phyloP scores from a whole-genome alignment of 2,888 invertebrate species.

The Thecocarcelia acutangulata region DNA sequence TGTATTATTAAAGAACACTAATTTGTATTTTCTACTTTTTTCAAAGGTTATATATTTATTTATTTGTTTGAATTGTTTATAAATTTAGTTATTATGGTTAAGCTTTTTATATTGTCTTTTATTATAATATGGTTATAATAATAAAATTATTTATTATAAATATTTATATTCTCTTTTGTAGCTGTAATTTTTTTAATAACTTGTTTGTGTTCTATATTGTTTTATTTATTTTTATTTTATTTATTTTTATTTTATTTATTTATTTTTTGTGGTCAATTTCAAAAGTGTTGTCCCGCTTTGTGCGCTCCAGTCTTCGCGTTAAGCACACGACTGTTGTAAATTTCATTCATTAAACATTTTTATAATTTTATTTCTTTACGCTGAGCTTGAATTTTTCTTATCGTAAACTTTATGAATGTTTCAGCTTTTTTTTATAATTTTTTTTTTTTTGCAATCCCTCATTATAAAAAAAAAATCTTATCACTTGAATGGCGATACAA shows the following conservation, averaged over 20 bases:
- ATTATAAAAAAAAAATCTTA: slow-evolving; percentile 49
- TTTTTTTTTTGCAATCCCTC: slow-evolving; percentile 55
- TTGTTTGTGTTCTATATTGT: too few relatives aligned
- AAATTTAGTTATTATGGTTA: too few relatives aligned
- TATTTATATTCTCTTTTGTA: too few relatives aligned
- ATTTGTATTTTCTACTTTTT: too few relatives aligned
- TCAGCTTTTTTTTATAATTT: slow-evolving; percentile 32
- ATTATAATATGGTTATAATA: too few relatives aligned
- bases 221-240: too few relatives aligned
- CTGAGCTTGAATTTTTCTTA: slow-evolving; percentile 51
- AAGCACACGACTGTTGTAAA: slow-evolving; percentile 39
- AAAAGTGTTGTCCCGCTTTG: slow-evolving; percentile 13
- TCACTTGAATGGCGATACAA: slow-evolving; percentile 35
- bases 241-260: not conserved
- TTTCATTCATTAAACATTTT: slow-evolving; percentile 56
- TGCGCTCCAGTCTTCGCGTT: slow-evolving; percentile 10
- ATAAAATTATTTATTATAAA: too few relatives aligned
- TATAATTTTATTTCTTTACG: slow-evolving; percentile 21
- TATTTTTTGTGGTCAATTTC: not conserved
- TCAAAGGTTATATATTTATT: too few relatives aligned
- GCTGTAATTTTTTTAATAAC: too few relatives aligned
- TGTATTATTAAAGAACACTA: too few relatives aligned
- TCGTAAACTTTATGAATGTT: slow-evolving; percentile 31
- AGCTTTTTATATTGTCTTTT: too few relatives aligned
- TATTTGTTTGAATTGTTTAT: too few relatives aligned